Conservation (phyloP, 2,797 vertebrate genomes). For the Poecile montanus region DNA sequence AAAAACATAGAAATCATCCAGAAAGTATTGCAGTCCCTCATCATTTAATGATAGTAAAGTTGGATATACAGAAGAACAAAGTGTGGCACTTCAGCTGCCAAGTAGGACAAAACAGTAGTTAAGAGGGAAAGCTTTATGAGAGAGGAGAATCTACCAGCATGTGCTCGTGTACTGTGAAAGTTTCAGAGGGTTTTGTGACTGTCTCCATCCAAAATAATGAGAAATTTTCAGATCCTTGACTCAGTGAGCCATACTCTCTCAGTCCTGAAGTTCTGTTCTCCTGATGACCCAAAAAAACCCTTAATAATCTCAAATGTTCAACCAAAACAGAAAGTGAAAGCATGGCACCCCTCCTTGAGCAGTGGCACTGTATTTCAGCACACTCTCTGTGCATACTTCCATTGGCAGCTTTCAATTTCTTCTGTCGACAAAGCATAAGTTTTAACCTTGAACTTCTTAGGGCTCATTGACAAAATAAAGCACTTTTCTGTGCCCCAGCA, state of each 20-base stretch:
- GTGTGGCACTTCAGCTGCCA: neutral
- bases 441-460: neutral
- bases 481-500: neutral
- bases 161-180: neutral
- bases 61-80: neutral
- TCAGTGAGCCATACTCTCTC: neutral
- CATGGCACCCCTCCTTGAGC: neutral
- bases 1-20: neutral
- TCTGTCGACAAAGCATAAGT: neutral
- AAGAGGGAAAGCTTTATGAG: neutral
- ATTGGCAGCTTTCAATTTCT: neutral
- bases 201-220: neutral
- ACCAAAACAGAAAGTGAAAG: neutral
- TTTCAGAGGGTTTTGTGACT: neutral
- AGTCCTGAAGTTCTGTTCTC: neutral
- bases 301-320: neutral
- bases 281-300: neutral
- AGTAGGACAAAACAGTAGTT: neutral
- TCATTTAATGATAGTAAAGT: neutral
- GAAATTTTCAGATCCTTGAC: neutral
- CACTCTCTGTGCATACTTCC: accelerated
- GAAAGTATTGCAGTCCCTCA: neutral
- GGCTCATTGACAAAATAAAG: neutral
- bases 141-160: neutral
- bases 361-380: accelerated